Percentiles rank a stretch among this genome's conserved stretches.
These are phyloP conservation scores for Hapalemur alaotrensis DNA, from an alignment of 2,797 vertebrate species.

Conservation along the genomic window DNA sequence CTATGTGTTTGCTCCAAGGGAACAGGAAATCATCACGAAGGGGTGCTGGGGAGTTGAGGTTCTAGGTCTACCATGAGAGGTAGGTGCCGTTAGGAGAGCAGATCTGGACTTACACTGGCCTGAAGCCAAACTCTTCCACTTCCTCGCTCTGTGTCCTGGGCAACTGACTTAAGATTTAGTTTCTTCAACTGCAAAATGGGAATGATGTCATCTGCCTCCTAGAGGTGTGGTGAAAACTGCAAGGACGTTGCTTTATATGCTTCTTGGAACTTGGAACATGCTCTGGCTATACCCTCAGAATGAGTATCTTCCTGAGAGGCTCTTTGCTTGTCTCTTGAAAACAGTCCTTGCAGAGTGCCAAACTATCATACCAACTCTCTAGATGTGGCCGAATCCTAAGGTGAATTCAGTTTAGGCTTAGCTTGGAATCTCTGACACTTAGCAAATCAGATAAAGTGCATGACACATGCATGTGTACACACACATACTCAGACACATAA, in stretches of 20 bases:
- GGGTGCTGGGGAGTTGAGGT: no score
- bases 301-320: not conserved
- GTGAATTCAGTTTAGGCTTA: not conserved
- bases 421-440: not conserved
- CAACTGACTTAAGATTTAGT: not conserved
- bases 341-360: not conserved
- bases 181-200: not conserved
- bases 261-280: not conserved
- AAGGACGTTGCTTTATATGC: not conserved
- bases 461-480: accelerated
- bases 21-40: not conserved
- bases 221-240: not conserved
- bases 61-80: not conserved
- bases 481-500: not conserved
- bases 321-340: not conserved
- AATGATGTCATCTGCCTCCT: not conserved
- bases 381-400: not conserved
- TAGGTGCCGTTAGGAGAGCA: not conserved
- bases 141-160: not conserved
- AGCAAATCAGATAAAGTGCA: not conserved
- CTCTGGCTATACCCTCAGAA: not conserved
- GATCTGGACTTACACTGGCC: not conserved
- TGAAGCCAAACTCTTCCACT: not conserved
- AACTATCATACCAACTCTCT: not conserved
- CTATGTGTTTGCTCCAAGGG: not conserved